These are phyloP conservation scores for Augochlora pura DNA, from an alignment of 1,140 invertebrate species.

Conservation along the genomic window DNA sequence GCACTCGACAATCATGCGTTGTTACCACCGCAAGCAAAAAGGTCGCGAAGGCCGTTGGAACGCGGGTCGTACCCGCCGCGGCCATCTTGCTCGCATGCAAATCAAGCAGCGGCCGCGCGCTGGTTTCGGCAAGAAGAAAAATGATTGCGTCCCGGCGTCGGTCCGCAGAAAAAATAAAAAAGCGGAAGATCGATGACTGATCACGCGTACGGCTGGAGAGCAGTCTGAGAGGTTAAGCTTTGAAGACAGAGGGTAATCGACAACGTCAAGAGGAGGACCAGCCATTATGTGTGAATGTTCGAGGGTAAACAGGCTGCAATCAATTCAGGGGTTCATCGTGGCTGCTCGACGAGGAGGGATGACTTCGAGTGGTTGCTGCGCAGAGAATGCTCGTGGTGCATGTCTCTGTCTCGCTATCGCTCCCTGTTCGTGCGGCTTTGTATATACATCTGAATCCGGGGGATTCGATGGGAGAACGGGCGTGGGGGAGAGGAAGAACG, in stretches of 20 bases:
- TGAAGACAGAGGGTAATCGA: conserved; percentile 60
- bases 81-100: not conserved
- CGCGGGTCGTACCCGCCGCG: not conserved
- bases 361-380: conserved; percentile 65
- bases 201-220: conserved; percentile 24
- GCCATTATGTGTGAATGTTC: conserved; percentile 61
- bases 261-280: conserved; percentile 41
- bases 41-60: not conserved
- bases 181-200: conserved; percentile 21
- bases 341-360: conserved; percentile 59
- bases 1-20: no score
- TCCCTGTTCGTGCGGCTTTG: conserved; percentile 21
- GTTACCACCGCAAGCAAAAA: no score
- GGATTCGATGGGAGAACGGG: conserved; percentile 7
- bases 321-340: conserved; percentile 70
- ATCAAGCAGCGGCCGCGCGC: not conserved
- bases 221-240: conserved; percentile 52
- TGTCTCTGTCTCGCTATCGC: not conserved
- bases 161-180: not conserved
- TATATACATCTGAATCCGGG: conserved; percentile 37
- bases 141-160: not conserved
- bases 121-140: not conserved
- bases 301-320: conserved; percentile 71
- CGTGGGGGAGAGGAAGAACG: not conserved
- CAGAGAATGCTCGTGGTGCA: conserved; percentile 43